phyloP scores from a whole-genome alignment of 2,113 vertebrate genomes.

The Istiophorus platypterus region DNA sequence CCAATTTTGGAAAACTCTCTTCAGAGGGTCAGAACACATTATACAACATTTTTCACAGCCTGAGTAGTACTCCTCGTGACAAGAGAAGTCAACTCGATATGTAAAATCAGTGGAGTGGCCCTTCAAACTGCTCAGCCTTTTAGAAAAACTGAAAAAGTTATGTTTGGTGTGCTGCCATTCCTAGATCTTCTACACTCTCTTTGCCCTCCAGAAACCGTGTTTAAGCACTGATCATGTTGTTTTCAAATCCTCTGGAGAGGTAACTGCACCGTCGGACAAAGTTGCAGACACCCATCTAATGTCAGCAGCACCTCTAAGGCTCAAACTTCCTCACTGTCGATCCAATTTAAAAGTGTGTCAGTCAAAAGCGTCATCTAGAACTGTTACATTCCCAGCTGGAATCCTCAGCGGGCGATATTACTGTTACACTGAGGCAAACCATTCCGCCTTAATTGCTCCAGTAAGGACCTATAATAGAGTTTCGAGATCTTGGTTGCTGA shows the following conservation, averaged over 20 bases:
- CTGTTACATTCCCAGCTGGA: constrained; percentile 39
- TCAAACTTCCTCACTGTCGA: constrained; percentile 42
- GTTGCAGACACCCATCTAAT: constrained; percentile 42
- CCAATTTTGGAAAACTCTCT: constrained; percentile 14
- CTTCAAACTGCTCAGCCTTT: constrained; percentile 17
- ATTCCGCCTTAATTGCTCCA: constrained; percentile 59
- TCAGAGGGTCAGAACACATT: constrained; percentile 5
- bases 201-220: neutral
- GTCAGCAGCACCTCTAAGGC: constrained; percentile 42
- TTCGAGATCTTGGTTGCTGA: constrained; percentile 33
- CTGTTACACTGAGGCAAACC: constrained; percentile 44
- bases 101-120: neutral
- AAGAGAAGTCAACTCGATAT: neutral
- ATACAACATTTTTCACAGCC: constrained; percentile 5
- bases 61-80: neutral
- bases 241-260: neutral
- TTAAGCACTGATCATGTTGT: constrained; percentile 8
- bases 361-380: constrained; percentile 66
- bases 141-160: constrained; percentile 17
- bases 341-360: constrained; percentile 76
- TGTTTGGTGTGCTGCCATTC: constrained; percentile 9
- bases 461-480: constrained; percentile 54
- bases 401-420: constrained; percentile 42
- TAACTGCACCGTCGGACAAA: constrained; percentile 1
- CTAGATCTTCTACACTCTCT: neutral